These are phyloP conservation scores for Trichonephila clavata DNA, from an alignment of 1,140 invertebrate species.

Conservation along the genomic window DNA sequence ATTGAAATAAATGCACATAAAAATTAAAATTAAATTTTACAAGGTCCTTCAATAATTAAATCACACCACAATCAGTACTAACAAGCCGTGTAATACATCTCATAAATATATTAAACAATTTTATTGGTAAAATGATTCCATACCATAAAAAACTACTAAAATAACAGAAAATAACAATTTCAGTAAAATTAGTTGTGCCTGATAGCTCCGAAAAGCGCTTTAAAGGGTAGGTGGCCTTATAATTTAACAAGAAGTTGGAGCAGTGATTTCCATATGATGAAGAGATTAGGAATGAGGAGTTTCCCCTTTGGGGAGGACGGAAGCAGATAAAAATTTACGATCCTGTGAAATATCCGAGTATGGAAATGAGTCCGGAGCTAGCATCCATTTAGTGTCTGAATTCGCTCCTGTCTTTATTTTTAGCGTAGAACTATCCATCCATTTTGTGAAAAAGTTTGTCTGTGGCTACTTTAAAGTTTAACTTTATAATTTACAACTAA, in stretches of 20 bases:
- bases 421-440: not conserved
- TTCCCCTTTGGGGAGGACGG: not conserved
- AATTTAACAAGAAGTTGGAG: slow-evolving; percentile 16
- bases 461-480: not conserved
- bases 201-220: not conserved
- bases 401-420: not conserved
- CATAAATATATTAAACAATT: no score
- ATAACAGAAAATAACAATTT: not conserved
- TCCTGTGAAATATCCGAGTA: not conserved
- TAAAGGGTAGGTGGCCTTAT: not conserved
- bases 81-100: no score
- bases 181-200: not conserved
- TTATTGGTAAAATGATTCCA: no score
- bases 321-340: slow-evolving; percentile 21
- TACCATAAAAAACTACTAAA: no score
- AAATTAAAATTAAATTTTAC: no score
- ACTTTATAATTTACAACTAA: no score
- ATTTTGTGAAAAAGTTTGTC: not conserved
- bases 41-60: no score
- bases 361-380: not conserved
- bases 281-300: not conserved
- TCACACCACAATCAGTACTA: no score
- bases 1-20: no score
- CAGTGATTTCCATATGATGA: slow-evolving; percentile 16
- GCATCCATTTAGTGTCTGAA: not conserved